Percentiles rank a stretch among this genome's conserved stretches.
These are phyloP conservation scores for Macrosteles quadrilineatus DNA, from an alignment of 1,140 invertebrate species.

Conservation along the genomic window DNA sequence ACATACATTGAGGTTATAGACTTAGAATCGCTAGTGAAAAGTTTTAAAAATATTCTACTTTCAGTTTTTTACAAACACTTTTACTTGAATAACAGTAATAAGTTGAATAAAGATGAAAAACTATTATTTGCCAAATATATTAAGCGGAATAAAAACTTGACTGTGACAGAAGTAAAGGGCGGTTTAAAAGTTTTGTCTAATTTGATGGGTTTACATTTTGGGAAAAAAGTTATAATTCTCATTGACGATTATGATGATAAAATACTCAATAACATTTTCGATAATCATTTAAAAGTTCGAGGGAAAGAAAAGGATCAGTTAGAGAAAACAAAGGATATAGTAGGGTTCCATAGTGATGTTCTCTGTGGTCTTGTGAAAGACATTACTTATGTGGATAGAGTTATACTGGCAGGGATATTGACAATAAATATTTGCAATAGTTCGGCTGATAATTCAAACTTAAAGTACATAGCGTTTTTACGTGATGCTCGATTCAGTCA, in stretches of 20 bases:
- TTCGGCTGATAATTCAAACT: neutral
- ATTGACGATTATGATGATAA: constrained; percentile 4
- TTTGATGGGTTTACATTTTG: neutral
- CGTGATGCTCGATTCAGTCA: neutral
- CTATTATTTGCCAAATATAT: neutral
- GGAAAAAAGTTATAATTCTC: neutral
- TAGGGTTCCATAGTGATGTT: neutral
- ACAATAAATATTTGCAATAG: neutral
- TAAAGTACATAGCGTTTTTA: neutral
- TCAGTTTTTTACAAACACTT: neutral
- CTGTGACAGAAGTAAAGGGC: neutral
- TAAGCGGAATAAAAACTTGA: neutral
- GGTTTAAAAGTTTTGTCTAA: neutral
- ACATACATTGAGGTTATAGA: neutral
- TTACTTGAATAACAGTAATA: neutral
- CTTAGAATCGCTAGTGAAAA: neutral
- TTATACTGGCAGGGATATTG: neutral
- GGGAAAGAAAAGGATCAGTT: neutral
- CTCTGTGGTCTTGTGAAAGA: neutral
- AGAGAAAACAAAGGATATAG: neutral
- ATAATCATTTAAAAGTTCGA: neutral
- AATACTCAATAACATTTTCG: neutral
- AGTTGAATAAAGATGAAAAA: neutral
- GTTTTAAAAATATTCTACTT: neutral
- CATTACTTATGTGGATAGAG: neutral